These are phyloP conservation scores for Trichogramma dendrolimi DNA, from an alignment of 2,888 invertebrate species.

Conservation along the genomic window DNA sequence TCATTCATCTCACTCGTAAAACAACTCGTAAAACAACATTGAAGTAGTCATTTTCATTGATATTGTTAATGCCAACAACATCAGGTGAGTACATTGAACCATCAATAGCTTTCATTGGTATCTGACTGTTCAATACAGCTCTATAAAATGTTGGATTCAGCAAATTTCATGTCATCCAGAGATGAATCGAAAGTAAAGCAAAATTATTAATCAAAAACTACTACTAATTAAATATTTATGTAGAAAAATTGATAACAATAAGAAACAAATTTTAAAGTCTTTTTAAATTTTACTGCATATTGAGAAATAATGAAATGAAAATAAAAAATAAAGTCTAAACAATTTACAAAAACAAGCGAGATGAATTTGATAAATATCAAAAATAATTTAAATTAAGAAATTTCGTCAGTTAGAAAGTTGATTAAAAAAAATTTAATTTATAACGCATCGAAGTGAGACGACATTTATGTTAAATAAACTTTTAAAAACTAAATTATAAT, in stretches of 20 bases:
- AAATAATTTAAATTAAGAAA: no score
- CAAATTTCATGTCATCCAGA: constrained; percentile 96
- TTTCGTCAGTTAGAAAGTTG: no score
- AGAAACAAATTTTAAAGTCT: no score
- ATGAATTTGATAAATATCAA: no score
- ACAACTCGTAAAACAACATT: constrained; percentile 97
- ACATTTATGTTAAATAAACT: constrained; percentile 11
- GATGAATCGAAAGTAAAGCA: constrained; percentile 75
- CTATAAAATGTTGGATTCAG: constrained; percentile 92
- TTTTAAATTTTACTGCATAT: no score
- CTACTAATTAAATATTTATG: no score
- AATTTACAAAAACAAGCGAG: no score
- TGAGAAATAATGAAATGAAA: no score
- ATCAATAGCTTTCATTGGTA: constrained; percentile 83
- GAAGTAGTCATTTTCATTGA: constrained; percentile 99
- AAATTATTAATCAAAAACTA: constrained; percentile 9
- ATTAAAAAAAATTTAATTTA: no score
- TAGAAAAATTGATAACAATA: no score
- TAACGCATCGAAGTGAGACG: no score
- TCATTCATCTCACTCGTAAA: constrained; percentile 57
- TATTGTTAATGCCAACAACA: constrained; percentile 97
- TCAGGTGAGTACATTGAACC: constrained; percentile 95
- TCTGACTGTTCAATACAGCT: constrained; percentile 78
- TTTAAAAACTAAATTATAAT: constrained; percentile 15
- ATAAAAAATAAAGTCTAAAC: no score